Evolutionary conservation across 2,888 invertebrate species (phyloP), one percentile per base, ranked within the genome.

Genomic region (Athripsodes cinereus): DNA sequence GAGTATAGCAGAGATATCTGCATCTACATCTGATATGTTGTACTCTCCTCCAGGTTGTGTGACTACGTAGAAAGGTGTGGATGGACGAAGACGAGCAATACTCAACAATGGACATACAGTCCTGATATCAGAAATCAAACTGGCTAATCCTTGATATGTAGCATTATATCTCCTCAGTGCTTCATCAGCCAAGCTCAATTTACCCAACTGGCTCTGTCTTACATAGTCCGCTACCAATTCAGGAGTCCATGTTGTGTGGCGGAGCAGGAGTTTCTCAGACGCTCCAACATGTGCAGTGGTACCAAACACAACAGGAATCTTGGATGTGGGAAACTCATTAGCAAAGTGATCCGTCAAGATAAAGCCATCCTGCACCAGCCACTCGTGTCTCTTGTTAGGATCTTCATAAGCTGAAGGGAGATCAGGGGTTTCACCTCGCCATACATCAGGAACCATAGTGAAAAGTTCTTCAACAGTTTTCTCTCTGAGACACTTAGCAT

Each of bases 1-100:
- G 49, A 93, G 79, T 65, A 93, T 92, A 1, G 91, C 91, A 54
- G 84, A 82, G 0, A 88, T 80, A 68, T 93, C 93, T 1, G 87
- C 80, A 68, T 87, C 84, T 1, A 79, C 75, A 16, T 77, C 80
- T 21, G 76, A 74, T 19, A 76, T 69, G 18, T 79, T 74, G 34
- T 72, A 72, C 21, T 75, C 75, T 1, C 75, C 80, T 46, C 86
- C 81, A 1, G 84, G 78, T 58, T 88, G 88, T 8, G 81, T 82
- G 10, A 85, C 88, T 19, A 91, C 83, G 70, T 91, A 91, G 74
- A 90, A 82, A 3, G 89, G 86, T 51, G 85, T 84, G 16, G 78
- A 74, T 5, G 80, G 76, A 65, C 85, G 84, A 65, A 82, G 71
- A 5, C 82, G 79, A 11, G 87, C 84, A 53, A 90, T 79, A 11